Conservation (phyloP, 2,888 invertebrate species). For the Caenorhabditis panamensis region DNA sequence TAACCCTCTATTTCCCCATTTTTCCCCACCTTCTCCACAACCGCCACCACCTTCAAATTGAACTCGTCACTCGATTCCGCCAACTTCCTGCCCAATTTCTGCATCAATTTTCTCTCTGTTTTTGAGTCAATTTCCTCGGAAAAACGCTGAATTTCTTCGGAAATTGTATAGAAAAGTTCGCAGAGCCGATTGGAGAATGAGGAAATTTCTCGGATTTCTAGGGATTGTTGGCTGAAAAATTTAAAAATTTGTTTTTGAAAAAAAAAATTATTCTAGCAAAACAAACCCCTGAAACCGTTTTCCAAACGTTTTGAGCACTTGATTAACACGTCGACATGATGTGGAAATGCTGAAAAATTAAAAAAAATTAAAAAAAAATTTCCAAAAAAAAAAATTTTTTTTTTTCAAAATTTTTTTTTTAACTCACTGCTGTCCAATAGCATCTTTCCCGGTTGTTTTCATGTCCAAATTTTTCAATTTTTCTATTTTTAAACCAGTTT, state of each 20-base stretch:
- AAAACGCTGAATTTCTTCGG: constrained; percentile 24
- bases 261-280: not conserved
- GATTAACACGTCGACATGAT: constrained; percentile 22
- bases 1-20: no score
- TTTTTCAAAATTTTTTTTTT: not conserved
- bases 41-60: constrained; percentile 34
- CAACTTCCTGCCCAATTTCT: not conserved
- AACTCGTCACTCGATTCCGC: constrained; percentile 27
- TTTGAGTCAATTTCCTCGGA: constrained; percentile 5
- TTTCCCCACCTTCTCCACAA: constrained; percentile 11
- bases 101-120: constrained; percentile 9
- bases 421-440: constrained; percentile 13
- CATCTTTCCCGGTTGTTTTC: not conserved
- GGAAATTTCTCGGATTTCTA: constrained; percentile 6
- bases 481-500: constrained; percentile 43
- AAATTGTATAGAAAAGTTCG: constrained; percentile 29
- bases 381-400: no score
- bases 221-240: constrained; percentile 26
- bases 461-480: constrained; percentile 2
- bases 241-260: not conserved
- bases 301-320: constrained; percentile 24
- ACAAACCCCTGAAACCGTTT: constrained; percentile 31
- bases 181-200: constrained; percentile 19
- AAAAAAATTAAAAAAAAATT: constrained; percentile 12
- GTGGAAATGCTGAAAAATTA: constrained; percentile 17